These are phyloP conservation scores for Pelagia noctiluca DNA, from an alignment of 30 jellyfish, hydroid and myxozoan species.

Conservation along the genomic window DNA sequence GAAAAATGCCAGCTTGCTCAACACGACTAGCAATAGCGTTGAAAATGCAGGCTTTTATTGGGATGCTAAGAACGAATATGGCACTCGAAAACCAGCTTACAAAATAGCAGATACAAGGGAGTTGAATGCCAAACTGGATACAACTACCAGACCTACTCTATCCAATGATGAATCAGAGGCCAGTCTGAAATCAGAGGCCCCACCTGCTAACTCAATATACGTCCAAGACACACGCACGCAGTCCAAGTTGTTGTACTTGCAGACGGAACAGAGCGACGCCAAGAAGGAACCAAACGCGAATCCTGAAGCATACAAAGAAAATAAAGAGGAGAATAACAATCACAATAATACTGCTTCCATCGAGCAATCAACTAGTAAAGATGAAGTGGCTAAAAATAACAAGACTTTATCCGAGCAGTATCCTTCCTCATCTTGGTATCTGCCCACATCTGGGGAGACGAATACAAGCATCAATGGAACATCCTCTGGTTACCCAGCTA, in stretches of 20 bases:
- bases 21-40: too few species aligned
- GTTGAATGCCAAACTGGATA: slow-evolving; percentile 13
- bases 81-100: neutral
- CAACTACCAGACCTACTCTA: neutral
- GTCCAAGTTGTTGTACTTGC: slow-evolving; percentile 25
- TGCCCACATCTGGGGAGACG: too few species aligned
- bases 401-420: too few species aligned
- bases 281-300: slow-evolving; percentile 17
- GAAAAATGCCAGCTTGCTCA: too few species aligned
- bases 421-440: too few species aligned
- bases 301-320: neutral
- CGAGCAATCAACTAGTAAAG: too few species aligned
- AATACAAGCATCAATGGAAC: too few species aligned
- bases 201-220: slow-evolving; percentile 11
- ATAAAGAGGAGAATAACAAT: too few species aligned
- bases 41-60: neutral
- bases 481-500: neutral
- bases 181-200: neutral
- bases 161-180: neutral
- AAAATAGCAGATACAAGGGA: slow-evolving; percentile 48
- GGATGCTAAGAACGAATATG: neutral
- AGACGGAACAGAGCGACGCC: slow-evolving; percentile 24
- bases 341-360: too few species aligned
- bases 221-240: slow-evolving; percentile 22
- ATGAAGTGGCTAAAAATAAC: too few species aligned